Evolutionary conservation across 1,140 invertebrate species (phyloP), one percentile per base, ranked within the genome.

Genomic region (Eulimnadia texana): DNA sequence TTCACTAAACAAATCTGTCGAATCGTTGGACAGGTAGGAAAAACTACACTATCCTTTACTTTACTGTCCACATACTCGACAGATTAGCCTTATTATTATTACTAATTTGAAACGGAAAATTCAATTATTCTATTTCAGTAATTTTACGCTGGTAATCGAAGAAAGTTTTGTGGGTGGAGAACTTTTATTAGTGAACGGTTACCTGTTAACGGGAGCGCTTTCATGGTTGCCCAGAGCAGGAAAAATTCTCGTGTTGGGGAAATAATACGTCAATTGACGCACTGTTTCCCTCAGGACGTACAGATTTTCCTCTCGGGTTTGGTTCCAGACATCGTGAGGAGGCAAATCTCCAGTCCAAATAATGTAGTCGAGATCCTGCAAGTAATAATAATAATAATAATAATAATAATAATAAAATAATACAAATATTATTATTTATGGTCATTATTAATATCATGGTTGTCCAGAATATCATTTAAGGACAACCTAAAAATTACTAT

Each of bases 341-440:
- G 93, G 93, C 55, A 98, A 72, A 76, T 99, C 95, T 1, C 95
- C 95, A 0, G 95, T 98, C 91, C 93, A 98, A n/a, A 96, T 73
- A 64, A 98, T 94, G 71, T 94, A 96, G 75, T 98, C 93, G 65
- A 97, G 91, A 70, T 93, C 88, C 88, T 92, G 67, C 33, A 42
- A 9, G 6, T 9, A 6, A 6, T 9, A 42, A 42, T 16, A 42
- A 42, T 62, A 72, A 70, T 63, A n/a, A n/a, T n/a, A n/a, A n/a
- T n/a, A n/a, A n/a, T n/a, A n/a, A n/a, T n/a, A 67, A 60, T 58
- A 54, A 58, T 47, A 24, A 16, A 11, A 51, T 13, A 60, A 53
- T 63, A 20, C 22, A 2, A 63, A 62, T 58, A 9, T 50, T 62
- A n/a, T 47, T 24, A 16, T 60, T 60, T 19, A 61, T 20, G n/a